A percentile compares a stretch with the other conserved stretches of the same genome.
These are phyloP conservation scores for Malacoraja senta DNA, from an alignment of 2,797 vertebrate genomes.

Conservation along the genomic window DNA sequence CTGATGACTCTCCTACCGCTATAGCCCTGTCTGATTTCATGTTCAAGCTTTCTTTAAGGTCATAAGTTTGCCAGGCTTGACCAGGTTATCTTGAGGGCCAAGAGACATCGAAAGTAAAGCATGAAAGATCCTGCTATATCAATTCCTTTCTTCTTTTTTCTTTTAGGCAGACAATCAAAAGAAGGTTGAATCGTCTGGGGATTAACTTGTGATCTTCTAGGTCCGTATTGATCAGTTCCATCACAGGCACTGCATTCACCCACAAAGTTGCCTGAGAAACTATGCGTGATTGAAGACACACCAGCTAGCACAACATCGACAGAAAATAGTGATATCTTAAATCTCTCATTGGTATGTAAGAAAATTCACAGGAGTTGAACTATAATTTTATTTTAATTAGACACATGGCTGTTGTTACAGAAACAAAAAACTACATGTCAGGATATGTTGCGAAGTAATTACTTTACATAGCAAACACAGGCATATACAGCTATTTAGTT, in stretches of 20 bases:
- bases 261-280: not conserved
- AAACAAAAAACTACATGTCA: not conserved
- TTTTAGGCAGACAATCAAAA: not conserved
- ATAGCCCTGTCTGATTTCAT: not conserved
- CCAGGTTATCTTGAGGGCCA: not conserved
- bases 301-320: not conserved
- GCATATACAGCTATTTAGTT: slow-evolving; percentile 36
- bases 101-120: not conserved
- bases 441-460: not conserved
- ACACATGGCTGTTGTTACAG: not conserved
- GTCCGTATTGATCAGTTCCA: not conserved
- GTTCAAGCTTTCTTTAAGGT: not conserved
- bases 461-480: slow-evolving; percentile 15
- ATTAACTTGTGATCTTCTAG: not conserved
- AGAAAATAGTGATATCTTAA: not conserved
- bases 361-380: not conserved
- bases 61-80: not conserved
- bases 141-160: not conserved
- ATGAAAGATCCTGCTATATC: not conserved
- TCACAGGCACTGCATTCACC: not conserved
- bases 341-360: not conserved
- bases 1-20: no score
- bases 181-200: not conserved
- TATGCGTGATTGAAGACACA: not conserved
- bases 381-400: slow-evolving; percentile 24